Evolutionary conservation across 2,113 vertebrate genomes (phyloP).

Genomic region (Cephalophus harveyi): DNA sequence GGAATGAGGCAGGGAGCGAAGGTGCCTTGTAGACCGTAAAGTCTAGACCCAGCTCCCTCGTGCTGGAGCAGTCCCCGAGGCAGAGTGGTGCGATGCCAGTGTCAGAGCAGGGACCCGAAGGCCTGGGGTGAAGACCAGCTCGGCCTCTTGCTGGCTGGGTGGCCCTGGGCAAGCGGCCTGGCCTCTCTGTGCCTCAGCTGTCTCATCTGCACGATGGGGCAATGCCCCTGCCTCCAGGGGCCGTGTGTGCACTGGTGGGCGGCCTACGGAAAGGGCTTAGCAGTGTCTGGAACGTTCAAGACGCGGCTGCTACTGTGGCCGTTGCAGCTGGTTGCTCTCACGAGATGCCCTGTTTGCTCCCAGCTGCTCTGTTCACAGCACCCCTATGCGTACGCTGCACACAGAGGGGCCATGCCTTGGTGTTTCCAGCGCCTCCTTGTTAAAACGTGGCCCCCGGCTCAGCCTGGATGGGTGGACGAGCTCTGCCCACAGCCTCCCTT

Average conservation of each 20-base stretch:
- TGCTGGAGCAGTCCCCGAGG: neutral
- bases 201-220: neutral
- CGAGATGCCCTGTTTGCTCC: fast-evolving
- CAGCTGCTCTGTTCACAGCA: neutral
- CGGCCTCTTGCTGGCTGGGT: neutral
- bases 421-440: neutral
- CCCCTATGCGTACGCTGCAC: neutral
- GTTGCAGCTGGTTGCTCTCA: neutral
- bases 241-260: too few species aligned
- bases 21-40: too few species aligned
- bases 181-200: neutral
- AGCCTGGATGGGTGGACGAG: fast-evolving
- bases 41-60: fast-evolving
- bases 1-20: neutral
- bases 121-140: neutral
- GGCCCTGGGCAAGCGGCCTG: neutral
- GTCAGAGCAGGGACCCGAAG: fast-evolving
- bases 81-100: fast-evolving
- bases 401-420: fast-evolving
- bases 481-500: neutral
- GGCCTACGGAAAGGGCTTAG: neutral
- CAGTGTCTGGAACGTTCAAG: neutral
- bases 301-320: fast-evolving
- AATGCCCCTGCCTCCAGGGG: fast-evolving
- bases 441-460: fast-evolving